These are phyloP conservation scores for Anomalospiza imberbis DNA, from an alignment of 2,797 vertebrate genomes.

Conservation along the genomic window DNA sequence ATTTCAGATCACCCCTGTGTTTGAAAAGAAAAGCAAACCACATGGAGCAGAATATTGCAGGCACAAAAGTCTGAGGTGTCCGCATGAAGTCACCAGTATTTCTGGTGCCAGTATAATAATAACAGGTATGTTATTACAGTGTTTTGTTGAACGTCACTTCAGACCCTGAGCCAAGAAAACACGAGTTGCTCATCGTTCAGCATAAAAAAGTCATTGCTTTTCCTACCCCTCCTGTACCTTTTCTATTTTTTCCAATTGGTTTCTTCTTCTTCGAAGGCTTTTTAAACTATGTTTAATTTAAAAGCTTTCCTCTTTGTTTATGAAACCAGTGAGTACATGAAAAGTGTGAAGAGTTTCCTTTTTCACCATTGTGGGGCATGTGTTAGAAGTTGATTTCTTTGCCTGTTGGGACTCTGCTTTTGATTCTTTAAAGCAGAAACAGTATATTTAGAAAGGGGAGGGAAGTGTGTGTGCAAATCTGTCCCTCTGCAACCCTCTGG, in stretches of 20 bases:
- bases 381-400: constrained; percentile 44
- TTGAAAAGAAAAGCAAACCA: not conserved
- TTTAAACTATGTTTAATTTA: not conserved
- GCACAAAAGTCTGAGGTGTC: not conserved
- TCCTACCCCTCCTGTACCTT: not conserved
- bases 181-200: not conserved
- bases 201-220: not conserved
- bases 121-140: not conserved
- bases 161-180: not conserved
- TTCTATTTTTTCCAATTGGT: not conserved
- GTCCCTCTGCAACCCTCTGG: not conserved
- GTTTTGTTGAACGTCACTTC: not conserved
- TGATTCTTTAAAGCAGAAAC: not conserved
- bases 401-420: not conserved
- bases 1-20: not conserved
- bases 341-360: constrained; percentile 21
- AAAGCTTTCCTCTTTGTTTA: not conserved
- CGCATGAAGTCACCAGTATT: not conserved
- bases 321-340: not conserved
- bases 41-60: not conserved
- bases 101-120: not conserved
- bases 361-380: not conserved
- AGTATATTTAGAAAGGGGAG: not conserved
- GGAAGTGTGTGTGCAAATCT: not conserved
- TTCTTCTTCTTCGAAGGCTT: not conserved